A percentile compares a stretch with the other conserved stretches of the same genome.
These are phyloP conservation scores for Dasypolia templi DNA, from an alignment of 2,888 invertebrate species.

Conservation along the genomic window DNA sequence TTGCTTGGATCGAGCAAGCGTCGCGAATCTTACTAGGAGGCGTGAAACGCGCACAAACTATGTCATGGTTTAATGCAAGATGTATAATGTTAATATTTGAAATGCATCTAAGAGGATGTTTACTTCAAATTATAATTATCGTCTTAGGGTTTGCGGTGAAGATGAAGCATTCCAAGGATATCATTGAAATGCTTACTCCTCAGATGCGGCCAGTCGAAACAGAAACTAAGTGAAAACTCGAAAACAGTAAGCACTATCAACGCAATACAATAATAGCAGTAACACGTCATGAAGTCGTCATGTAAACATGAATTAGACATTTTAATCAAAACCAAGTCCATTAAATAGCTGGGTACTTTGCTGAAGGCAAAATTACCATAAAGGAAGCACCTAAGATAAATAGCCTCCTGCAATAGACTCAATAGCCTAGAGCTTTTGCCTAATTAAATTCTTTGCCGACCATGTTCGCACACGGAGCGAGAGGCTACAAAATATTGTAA, in stretches of 20 bases:
- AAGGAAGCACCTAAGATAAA: conserved; percentile 39
- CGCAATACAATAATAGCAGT: too few species aligned
- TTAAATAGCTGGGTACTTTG: conserved; percentile 10
- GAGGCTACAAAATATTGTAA: conserved; percentile 54
- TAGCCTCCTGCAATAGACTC: conserved; percentile 28
- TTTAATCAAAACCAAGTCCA: conserved; percentile 19
- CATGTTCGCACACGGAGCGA: conserved; percentile 12
- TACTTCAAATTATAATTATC: conserved; percentile 15
- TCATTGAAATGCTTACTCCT: neutral
- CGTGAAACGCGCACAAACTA: conserved; percentile 48
- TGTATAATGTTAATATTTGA: conserved; percentile 15
- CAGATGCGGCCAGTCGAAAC: neutral
- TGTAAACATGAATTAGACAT: neutral
- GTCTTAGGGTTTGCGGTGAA: neutral
- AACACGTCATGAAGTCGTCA: neutral
- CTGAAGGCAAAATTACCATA: conserved; percentile 25
- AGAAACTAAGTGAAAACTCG: neutral
- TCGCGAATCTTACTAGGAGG: conserved; percentile 57
- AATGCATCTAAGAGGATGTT: conserved; percentile 24
- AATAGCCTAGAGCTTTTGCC: conserved; percentile 42
- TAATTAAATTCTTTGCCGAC: conserved; percentile 54
- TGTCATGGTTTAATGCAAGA: conserved; percentile 58
- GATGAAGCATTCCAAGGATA: neutral
- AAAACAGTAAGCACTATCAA: conserved; percentile 2
- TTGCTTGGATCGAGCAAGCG: conserved; percentile 36